These are phyloP conservation scores for Drosophila arawakana DNA, from an alignment of 1,140 invertebrate genomes.

Conservation along the genomic window DNA sequence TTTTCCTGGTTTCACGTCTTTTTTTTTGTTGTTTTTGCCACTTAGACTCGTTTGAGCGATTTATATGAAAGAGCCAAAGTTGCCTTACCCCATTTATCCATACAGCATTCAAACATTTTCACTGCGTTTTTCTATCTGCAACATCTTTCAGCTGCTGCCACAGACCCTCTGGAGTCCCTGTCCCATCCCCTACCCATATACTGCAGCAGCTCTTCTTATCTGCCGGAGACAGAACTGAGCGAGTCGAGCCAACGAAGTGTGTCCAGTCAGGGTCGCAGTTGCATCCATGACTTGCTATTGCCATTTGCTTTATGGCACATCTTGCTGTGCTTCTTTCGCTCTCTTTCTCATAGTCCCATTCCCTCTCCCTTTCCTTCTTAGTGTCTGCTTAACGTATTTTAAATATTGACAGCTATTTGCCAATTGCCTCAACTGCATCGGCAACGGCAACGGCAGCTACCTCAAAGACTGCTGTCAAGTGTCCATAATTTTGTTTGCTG, in stretches of 20 bases:
- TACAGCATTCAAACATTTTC: constrained; percentile 17
- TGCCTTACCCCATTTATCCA: constrained; percentile 7
- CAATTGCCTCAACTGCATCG: constrained; percentile 62
- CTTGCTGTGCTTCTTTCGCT: constrained; percentile 8
- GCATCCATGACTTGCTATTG: constrained; percentile 31
- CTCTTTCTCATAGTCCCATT: neutral
- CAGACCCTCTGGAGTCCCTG: neutral
- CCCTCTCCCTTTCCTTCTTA: neutral
- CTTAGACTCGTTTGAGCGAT: constrained; percentile 61
- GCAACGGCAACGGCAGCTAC: constrained; percentile 19
- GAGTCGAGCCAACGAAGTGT: constrained; percentile 42
- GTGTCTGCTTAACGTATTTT: constrained; percentile 46
- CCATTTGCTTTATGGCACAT: constrained; percentile 3
- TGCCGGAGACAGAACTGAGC: constrained; percentile 59
- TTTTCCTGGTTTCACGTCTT: constrained; percentile 51
- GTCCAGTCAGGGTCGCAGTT: constrained; percentile 55
- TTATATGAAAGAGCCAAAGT: constrained; percentile 39
- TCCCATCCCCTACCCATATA: neutral
- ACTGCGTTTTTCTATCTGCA: constrained; percentile 28
- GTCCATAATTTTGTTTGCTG: constrained; percentile 58
- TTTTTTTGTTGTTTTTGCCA: constrained; percentile 51
- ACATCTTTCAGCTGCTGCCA: constrained; percentile 41
- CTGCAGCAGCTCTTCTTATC: constrained; percentile 58
- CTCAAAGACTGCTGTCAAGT: constrained; percentile 49
- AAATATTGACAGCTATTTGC: constrained; percentile 81